Evolutionary conservation across 2,797 vertebrate genomes (phyloP), one percentile per base, ranked within the genome.

Genomic region (Coreius guichenoti): DNA sequence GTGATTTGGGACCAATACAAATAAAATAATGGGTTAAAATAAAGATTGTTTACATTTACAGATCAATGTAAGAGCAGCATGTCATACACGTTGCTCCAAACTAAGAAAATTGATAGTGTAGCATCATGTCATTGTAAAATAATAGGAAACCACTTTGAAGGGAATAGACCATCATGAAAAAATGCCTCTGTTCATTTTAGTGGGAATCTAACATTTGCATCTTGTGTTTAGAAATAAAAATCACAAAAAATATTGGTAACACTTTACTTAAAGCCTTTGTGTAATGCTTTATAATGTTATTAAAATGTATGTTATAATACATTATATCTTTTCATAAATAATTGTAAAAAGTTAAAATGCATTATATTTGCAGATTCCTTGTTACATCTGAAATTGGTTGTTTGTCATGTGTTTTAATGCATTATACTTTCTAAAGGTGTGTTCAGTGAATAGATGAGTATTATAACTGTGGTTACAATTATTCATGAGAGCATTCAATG

Each of bases 141-240:
- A 8, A 80, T 58, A 81, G 33, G 43, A 63, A 61, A 49, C 31
- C 23, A 16, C 47, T 76, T 83, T 36, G 21, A 84, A 47, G 31
- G 68, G 26, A 86, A 78, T n/a, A 70, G 67, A 80, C 26, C 29
- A 54, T 49, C 33, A 70, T 54, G 23, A 76, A 16, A 17, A 68
- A 8, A 69, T 56, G 45, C 72, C 67, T 31, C 29, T 82, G 11
- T 85, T 80, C 12, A 26, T 47, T 65, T 65, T 75, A n/a, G 43
- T 70, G 72, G 13, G 45, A 85, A 29, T 87, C n/a, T 51, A 39
- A 67, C 56, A 80, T 84, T 49, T 74, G 31, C 29, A 19, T 36
- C 29, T 31, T 75, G 26, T 43, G 9, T 47, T 54, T 49, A 47
- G 54, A 73, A 58, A 36, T 26, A 58, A 31, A 23, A 83, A 56